phyloP scores from a whole-genome alignment of 2,113 vertebrate species.

The Petrocephalus microphthalmus region DNA sequence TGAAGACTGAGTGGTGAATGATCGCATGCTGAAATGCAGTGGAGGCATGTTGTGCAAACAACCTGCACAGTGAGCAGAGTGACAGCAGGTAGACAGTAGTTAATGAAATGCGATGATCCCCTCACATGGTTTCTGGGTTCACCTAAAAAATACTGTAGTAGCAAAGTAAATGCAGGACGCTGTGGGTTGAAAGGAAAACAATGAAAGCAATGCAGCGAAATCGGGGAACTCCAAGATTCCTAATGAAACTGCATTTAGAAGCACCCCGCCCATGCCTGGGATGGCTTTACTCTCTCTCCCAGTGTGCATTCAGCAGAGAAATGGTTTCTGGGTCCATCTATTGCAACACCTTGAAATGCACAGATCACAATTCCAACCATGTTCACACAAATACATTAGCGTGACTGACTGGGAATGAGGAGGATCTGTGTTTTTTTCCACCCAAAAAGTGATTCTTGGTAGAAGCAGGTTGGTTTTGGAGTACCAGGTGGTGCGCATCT shows the following conservation, averaged over 20 bases:
- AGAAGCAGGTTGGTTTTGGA: neutral
- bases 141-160: neutral
- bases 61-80: neutral
- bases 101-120: neutral
- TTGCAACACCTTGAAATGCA: neutral
- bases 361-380: neutral
- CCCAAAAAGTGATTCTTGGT: neutral
- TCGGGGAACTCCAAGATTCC: slow-evolving; percentile 59
- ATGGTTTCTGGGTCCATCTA: no score
- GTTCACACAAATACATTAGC: neutral
- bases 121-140: neutral
- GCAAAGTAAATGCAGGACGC: slow-evolving; percentile 26
- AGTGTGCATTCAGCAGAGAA: neutral
- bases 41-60: neutral
- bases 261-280: slow-evolving; percentile 3
- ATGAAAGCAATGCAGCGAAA: slow-evolving; percentile 41
- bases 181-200: slow-evolving; percentile 42
- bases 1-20: neutral
- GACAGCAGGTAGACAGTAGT: neutral
- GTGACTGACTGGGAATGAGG: neutral
- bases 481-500: neutral
- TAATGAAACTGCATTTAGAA: slow-evolving; percentile 49
- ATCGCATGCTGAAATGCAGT: neutral
- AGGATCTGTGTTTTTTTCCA: neutral
- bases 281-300: neutral